Evolutionary conservation across 2,888 invertebrate genomes (phyloP).

Genomic region (Limenitis arthemis): DNA sequence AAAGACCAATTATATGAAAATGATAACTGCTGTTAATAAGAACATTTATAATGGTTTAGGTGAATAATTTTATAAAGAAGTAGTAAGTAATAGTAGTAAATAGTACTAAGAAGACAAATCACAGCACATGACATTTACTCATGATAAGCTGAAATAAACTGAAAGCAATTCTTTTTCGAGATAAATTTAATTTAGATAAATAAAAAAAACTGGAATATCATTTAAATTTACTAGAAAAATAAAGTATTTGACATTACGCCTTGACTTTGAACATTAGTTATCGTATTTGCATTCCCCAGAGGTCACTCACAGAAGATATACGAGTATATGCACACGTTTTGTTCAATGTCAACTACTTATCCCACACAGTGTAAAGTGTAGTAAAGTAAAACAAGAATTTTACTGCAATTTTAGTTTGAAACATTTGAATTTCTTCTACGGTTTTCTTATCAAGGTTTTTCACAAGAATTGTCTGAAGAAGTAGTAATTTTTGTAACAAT

Average conservation of each 20-base stretch:
- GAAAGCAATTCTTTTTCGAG: too few species aligned
- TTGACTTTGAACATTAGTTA: slow-evolving; percentile 20
- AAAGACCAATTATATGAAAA: too few species aligned
- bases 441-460: not conserved
- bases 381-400: slow-evolving; percentile 10
- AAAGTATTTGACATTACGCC: slow-evolving; percentile 13
- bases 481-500: not conserved
- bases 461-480: not conserved
- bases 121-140: too few species aligned
- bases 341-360: slow-evolving; percentile 23
- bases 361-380: slow-evolving; percentile 13
- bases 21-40: too few species aligned
- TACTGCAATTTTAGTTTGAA: not conserved
- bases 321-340: slow-evolving; percentile 17
- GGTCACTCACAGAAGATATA: slow-evolving; percentile 25
- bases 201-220: too few species aligned
- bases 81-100: too few species aligned
- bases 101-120: too few species aligned
- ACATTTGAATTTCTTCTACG: too few species aligned
- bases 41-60: too few species aligned
- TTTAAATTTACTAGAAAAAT: not conserved
- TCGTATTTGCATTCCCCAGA: slow-evolving; percentile 22
- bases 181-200: too few species aligned
- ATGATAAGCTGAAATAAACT: too few species aligned
- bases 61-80: too few species aligned